These are phyloP conservation scores for Cantharis rufa DNA, from an alignment of 2,888 invertebrate species.

Conservation along the genomic window DNA sequence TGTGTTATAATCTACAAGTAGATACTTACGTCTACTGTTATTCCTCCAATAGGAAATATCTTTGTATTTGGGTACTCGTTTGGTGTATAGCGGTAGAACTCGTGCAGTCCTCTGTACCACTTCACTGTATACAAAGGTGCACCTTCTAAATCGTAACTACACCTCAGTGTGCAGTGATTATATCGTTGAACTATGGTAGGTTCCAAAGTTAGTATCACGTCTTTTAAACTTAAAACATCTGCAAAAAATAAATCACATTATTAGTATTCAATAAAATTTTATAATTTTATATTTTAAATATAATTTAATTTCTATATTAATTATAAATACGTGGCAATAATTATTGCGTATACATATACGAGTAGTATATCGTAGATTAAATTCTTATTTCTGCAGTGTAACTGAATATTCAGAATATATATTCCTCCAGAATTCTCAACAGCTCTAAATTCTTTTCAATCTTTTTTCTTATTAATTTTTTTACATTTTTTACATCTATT, in stretches of 20 bases:
- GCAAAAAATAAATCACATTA: slow-evolving; percentile 36
- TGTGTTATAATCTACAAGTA: slow-evolving; percentile 17
- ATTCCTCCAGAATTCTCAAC: too few relatives aligned
- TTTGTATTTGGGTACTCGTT: slow-evolving; percentile 73
- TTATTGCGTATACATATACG: too few relatives aligned
- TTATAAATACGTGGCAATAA: too few relatives aligned
- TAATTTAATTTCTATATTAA: too few relatives aligned
- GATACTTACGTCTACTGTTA: slow-evolving; percentile 79
- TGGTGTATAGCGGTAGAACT: slow-evolving; percentile 84
- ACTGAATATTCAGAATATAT: too few relatives aligned
- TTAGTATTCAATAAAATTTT: neutral
- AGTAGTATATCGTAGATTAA: too few relatives aligned
- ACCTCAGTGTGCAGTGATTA: slow-evolving; percentile 70
- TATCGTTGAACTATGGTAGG: slow-evolving; percentile 73
- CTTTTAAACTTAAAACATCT: slow-evolving; percentile 70
- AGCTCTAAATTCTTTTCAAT: too few relatives aligned
- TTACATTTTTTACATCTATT: too few relatives aligned
- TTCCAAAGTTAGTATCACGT: slow-evolving; percentile 71
- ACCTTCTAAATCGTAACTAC: slow-evolving; percentile 76
- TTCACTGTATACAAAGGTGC: slow-evolving; percentile 81
- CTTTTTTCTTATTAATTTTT: too few relatives aligned
- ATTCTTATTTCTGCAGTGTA: too few relatives aligned
- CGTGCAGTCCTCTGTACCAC: slow-evolving; percentile 82
- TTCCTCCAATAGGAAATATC: slow-evolving; percentile 73
- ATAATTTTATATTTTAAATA: too few relatives aligned